Base-by-base conservation (phyloP, 2,797 vertebrate genomes). In the Catostomus latipinnis region DNA sequence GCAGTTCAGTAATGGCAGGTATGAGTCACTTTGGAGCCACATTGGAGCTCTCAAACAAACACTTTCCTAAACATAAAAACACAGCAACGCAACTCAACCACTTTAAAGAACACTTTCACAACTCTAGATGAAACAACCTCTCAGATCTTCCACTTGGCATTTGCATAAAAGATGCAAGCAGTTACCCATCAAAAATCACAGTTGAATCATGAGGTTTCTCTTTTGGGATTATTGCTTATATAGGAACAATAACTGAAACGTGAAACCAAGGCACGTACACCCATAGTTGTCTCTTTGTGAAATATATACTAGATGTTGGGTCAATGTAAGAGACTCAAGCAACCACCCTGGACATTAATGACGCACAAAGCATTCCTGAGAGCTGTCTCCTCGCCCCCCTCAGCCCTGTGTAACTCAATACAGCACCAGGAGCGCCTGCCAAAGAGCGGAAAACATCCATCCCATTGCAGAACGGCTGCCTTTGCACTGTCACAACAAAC, bases 281-380 rank as follows among this genome's bases (percentile, higher is more conserved):
- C n/a, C 85, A 79, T 34, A 83, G 11, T 46, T 14, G 18, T 71
- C 68, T 71, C 10, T 58, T 43, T 71, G 50, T 78, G 71, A 85
- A 76, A 78, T 76, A 71, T 61, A 74, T 61, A 56, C 34, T 72
- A 79, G 84, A 85, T 88, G 84, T 87, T 85, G 45, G 75, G 88
- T 88, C 84, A 84, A 89, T 83, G 88, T 89, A 90, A 88, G 81
- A 81, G 87, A 85, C 90, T 81, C 70, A 87, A 84, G 71, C 82
- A 85, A 80, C 82, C 49, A 83, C 87, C 81, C 81, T 77, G 87
- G 78, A 87, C 78, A 79, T 83, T 73, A 84, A 84, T 92, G 91
- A 92, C 89, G 86, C 90, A 91, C 83, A 34, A 72, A 46, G 86
- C 87, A 91, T 92, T 91, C 89, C 89, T 88, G 71, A 86, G 82